These are phyloP conservation scores for Syritta pipiens DNA, from an alignment of 2,888 invertebrate genomes.

Conservation along the genomic window DNA sequence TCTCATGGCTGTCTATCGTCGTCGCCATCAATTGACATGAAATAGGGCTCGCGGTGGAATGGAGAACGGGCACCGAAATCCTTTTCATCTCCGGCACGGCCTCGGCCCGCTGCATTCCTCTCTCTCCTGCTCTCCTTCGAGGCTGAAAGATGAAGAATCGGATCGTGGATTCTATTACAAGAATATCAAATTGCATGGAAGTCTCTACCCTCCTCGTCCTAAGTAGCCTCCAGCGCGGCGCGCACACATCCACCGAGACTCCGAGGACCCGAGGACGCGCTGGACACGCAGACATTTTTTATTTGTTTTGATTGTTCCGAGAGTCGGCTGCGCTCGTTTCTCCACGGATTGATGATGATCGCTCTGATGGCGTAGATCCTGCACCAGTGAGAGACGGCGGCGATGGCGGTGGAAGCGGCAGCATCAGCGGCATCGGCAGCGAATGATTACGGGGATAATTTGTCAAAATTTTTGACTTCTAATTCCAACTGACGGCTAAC, in stretches of 20 bases:
- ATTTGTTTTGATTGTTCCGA: constrained; percentile 64
- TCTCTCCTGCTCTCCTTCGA: constrained; percentile 11
- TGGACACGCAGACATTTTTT: constrained; percentile 52
- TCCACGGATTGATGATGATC: constrained; percentile 65
- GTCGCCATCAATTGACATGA: constrained; percentile 56
- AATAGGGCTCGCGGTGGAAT: constrained; percentile 12
- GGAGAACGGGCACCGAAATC: constrained; percentile 24
- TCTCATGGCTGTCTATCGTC: constrained; percentile 54
- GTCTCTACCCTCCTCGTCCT: constrained; percentile 20
- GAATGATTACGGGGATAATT: constrained; percentile 67
- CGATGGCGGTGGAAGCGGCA: constrained; percentile 32
- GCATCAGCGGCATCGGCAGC: no score
- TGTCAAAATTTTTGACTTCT: constrained; percentile 70
- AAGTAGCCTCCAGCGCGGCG: constrained; percentile 62
- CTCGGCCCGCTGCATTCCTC: constrained; percentile 45
- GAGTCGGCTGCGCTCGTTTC: constrained; percentile 32
- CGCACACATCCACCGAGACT: no score
- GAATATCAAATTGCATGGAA: constrained; percentile 70
- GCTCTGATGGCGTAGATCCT: constrained; percentile 47
- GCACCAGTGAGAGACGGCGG: no score
- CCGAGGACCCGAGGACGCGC: no score
- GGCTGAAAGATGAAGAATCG: constrained; percentile 62
- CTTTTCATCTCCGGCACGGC: constrained; percentile 24
- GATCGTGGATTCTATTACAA: constrained; percentile 71
- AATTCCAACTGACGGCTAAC: constrained; percentile 70